A percentile compares a stretch with the other conserved stretches of the same genome.
These are phyloP conservation scores for Micropoecilia bifurca DNA, from an alignment of 2,797 vertebrate species.

Conservation along the genomic window DNA sequence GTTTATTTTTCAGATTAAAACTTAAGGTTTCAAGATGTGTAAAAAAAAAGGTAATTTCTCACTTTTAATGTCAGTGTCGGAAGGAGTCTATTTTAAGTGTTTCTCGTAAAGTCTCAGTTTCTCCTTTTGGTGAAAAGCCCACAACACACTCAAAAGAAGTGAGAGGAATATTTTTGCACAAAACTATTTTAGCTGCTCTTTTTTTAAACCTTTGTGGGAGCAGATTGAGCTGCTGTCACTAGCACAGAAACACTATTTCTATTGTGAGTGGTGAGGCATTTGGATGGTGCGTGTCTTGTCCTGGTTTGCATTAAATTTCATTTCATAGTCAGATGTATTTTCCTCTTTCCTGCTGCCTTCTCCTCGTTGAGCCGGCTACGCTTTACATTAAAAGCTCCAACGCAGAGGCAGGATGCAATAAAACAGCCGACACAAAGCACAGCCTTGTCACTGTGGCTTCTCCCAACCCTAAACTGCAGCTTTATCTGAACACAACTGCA, in stretches of 20 bases:
- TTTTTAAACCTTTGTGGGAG: neutral
- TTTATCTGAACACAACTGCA: slow-evolving; percentile 1
- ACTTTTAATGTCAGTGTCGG: neutral
- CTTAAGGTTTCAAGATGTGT: neutral
- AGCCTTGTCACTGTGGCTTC: neutral
- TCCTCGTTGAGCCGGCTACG: neutral
- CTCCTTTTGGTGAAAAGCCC: neutral
- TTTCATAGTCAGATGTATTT: neutral
- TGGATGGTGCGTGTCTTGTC: slow-evolving; percentile 30
- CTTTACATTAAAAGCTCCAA: neutral
- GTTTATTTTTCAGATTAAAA: neutral
- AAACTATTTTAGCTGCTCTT: neutral
- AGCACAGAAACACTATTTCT: slow-evolving; percentile 16
- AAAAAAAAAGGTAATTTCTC: neutral
- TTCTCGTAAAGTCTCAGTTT: neutral
- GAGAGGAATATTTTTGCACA: neutral
- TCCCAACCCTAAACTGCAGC: neutral
- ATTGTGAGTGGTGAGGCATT: slow-evolving; percentile 33
- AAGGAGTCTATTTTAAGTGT: neutral
- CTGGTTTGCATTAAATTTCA: slow-evolving; percentile 46
- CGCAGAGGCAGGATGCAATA: slow-evolving; percentile 1
- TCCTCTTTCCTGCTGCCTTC: slow-evolving; percentile 47
- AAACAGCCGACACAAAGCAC: slow-evolving; percentile 2
- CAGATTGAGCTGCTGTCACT: neutral
- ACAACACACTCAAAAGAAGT: too few relatives aligned